These are phyloP conservation scores for Cyprinodon variegatus DNA, from an alignment of 2,113 vertebrate species.

Conservation along the genomic window DNA sequence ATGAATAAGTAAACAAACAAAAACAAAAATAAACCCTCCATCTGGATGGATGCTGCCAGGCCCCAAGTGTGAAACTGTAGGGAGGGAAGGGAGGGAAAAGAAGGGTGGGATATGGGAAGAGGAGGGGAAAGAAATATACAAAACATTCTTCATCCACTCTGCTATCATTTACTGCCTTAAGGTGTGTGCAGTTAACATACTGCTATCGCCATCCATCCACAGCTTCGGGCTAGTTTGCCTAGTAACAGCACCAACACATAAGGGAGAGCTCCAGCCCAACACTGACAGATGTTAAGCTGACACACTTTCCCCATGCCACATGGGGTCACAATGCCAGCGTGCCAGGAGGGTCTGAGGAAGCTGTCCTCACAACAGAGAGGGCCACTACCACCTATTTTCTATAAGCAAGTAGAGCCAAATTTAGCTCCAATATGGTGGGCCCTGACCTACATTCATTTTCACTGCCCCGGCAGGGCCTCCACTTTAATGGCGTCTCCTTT, in stretches of 20 bases:
- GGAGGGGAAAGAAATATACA: constrained; percentile 23
- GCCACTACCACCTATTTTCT: constrained; percentile 17
- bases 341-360: constrained; percentile 49
- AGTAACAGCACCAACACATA: constrained; percentile 60
- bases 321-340: constrained; percentile 67
- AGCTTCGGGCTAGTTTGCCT: constrained; percentile 63
- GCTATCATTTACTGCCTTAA: constrained; percentile 58
- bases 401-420: constrained; percentile 17
- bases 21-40: constrained; percentile 83
- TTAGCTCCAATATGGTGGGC: constrained; percentile 23
- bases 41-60: constrained; percentile 79
- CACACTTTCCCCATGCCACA: constrained; percentile 70
- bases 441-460: constrained; percentile 27
- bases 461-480: not conserved
- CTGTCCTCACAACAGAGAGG: constrained; percentile 41
- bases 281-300: constrained; percentile 74
- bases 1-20: constrained; percentile 82
- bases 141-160: constrained; percentile 44
- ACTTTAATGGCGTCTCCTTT: constrained; percentile 12
- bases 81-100: constrained; percentile 63
- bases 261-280: constrained; percentile 51
- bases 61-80: constrained; percentile 68
- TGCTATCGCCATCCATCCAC: constrained; percentile 58
- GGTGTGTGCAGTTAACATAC: constrained; percentile 46
- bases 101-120: constrained; percentile 30